These are phyloP conservation scores for Malurus cyaneus DNA, from an alignment of 2,113 vertebrate species.

Conservation along the genomic window DNA sequence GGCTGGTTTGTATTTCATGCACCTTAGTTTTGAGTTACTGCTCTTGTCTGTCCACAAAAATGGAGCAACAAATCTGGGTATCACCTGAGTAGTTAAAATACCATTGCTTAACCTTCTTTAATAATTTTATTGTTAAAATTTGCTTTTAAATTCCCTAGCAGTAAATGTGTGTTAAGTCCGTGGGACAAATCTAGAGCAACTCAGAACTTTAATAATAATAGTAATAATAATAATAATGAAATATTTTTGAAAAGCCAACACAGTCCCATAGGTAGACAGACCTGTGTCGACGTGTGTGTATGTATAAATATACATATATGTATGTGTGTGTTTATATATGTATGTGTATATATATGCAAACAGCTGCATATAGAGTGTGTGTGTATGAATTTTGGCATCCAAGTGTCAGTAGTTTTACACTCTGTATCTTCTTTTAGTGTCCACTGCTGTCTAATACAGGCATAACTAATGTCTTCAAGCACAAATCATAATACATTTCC, in stretches of 20 bases:
- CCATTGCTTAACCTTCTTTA: neutral
- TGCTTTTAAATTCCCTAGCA: neutral
- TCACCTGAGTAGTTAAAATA: neutral
- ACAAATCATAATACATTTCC: neutral
- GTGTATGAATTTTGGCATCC: neutral
- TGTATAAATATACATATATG: rapidly evolving
- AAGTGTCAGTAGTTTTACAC: neutral
- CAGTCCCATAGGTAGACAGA: neutral
- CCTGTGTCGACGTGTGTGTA: too few relatives aligned
- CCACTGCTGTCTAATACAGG: neutral
- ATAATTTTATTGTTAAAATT: neutral
- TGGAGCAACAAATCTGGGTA: neutral
- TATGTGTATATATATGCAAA: neutral
- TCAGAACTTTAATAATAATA: neutral
- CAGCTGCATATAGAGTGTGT: too few relatives aligned
- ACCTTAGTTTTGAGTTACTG: neutral
- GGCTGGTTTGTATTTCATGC: neutral
- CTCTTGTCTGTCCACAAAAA: neutral
- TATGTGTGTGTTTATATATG: too few relatives aligned
- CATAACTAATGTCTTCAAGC: neutral
- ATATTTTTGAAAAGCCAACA: neutral
- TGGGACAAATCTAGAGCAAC: neutral
- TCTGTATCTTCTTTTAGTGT: neutral
- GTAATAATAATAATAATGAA: neutral
- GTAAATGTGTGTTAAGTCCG: neutral